Base-by-base conservation (phyloP, 2,888 invertebrate genomes). In the Diaperis boleti region DNA sequence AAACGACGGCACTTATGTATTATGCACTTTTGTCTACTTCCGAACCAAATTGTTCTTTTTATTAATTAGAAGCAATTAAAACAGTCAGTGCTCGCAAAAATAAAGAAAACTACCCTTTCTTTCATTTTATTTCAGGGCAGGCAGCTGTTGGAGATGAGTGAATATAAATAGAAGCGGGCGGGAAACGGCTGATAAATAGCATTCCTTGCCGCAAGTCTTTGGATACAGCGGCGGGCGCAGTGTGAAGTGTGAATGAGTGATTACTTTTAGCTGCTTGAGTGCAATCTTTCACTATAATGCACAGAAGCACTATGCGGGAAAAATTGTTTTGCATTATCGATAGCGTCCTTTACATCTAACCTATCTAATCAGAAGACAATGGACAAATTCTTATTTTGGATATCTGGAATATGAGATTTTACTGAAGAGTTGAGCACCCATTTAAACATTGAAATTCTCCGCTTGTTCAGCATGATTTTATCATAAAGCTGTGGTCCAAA, bases 231-330 rank as follows among this genome's bases (percentile, higher is more conserved):
- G 66, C 69, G 64, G 67, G 66, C 69, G 64, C 66, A 63, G 68
- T 62, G 66, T 66, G 69, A 70, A 73, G 70, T 71, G 72, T 69
- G 72, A 73, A 72, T 72, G 72, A 73, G 68, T 73, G 72, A 73
- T 73, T 70, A 67, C 68, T 65, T 67, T 65, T 67, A 65, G 60
- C 60, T 62, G 67, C 66, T 55, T 64, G 64, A 64, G 64, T 66
- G 65, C 65, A 50, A 68, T 68, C 65, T 62, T 63, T 67, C 65
- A 63, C 59, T 62, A 60, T 29, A 26, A 11, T 59, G 42, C 49
- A 49, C 31, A 11, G 14, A 33, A 33, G 31, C 49, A 31, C 18
- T 49, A 35, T 31, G 11, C 14, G 8, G n/a, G 26, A 26, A 47
- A 47, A 47, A 47, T 31, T 29, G 31, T 35, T 44, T 47, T 29